Evolutionary conservation across 2,113 vertebrate species (phyloP).

Genomic region (Hydrochoerus hydrochaeris): DNA sequence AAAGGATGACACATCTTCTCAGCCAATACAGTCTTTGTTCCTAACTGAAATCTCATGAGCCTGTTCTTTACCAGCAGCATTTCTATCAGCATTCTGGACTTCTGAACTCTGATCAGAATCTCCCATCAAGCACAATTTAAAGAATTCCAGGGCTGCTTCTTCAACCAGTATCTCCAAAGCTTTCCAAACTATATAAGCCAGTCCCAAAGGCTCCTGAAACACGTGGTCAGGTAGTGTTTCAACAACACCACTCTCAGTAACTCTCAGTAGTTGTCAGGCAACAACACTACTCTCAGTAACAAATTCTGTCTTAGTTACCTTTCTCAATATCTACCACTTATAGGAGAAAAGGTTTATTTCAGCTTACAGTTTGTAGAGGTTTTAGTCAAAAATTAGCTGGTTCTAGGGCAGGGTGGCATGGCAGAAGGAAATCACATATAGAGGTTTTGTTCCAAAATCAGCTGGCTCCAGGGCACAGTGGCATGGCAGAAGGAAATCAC

Average conservation of each 20-base stretch:
- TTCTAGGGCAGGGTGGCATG: not conserved
- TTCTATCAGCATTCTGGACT: not conserved
- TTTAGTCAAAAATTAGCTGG: not conserved
- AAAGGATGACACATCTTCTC: not conserved
- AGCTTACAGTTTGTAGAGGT: not conserved
- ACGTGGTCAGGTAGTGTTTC: not conserved
- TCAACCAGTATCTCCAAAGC: not conserved
- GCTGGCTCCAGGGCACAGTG: not conserved
- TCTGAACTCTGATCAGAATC: not conserved
- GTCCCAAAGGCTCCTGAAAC: not conserved
- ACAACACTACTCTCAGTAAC: not conserved
- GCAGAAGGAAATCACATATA: not conserved
- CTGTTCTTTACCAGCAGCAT: not conserved
- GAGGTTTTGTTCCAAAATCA: not conserved
- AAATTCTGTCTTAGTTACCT: not conserved
- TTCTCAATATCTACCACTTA: not conserved
- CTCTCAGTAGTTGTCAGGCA: too few relatives aligned
- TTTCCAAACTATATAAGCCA: not conserved
- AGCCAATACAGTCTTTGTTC: not conserved
- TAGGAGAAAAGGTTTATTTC: not conserved
- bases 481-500: not conserved
- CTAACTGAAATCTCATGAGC: not conserved
- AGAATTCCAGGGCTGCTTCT: not conserved
- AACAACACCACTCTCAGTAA: not conserved
- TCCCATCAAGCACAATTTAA: not conserved